A percentile compares a stretch with the other conserved stretches of the same genome.
phyloP scores from a whole-genome alignment of 2,797 vertebrate species.

The Betta splendens region DNA sequence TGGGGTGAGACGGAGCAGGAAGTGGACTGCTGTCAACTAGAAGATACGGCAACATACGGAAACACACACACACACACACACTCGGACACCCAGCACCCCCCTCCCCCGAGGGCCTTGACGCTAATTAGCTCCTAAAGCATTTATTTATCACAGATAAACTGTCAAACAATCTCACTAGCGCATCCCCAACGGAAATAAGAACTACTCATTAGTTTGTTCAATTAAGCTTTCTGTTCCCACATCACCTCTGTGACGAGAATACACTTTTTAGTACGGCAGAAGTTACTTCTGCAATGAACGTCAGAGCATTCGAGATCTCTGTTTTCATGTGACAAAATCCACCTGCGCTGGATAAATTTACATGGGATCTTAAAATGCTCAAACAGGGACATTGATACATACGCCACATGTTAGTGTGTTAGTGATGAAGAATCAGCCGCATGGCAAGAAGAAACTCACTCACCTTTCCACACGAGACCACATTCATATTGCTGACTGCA shows the following conservation, averaged over 20 bases:
- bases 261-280: slow-evolving; percentile 56
- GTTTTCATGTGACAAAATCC: slow-evolving; percentile 39
- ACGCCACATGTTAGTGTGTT: slow-evolving; percentile 37
- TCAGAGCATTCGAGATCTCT: slow-evolving; percentile 23
- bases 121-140: slow-evolving; percentile 85
- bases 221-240: slow-evolving; percentile 82
- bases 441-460: slow-evolving; percentile 57
- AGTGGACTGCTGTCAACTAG: slow-evolving; percentile 62
- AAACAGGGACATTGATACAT: slow-evolving; percentile 33
- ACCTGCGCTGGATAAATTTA: slow-evolving; percentile 27
- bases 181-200: slow-evolving; percentile 81
- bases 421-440: slow-evolving; percentile 29
- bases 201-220: slow-evolving; percentile 85
- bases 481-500: slow-evolving; percentile 57
- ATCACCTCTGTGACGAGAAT: slow-evolving; percentile 52
- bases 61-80: slow-evolving; percentile 49
- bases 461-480: slow-evolving; percentile 54
- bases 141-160: slow-evolving; percentile 88
- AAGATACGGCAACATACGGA: slow-evolving; percentile 61
- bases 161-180: slow-evolving; percentile 84
- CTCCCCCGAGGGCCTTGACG: slow-evolving; percentile 70
- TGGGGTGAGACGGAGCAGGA: slow-evolving; percentile 50
- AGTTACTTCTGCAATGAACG: slow-evolving; percentile 55
- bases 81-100: slow-evolving; percentile 74
- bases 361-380: slow-evolving; percentile 21